Percentiles rank a stretch among this genome's conserved stretches.
phyloP scores from a whole-genome alignment of 2,888 invertebrate genomes.

The Zelleria hepariella region DNA sequence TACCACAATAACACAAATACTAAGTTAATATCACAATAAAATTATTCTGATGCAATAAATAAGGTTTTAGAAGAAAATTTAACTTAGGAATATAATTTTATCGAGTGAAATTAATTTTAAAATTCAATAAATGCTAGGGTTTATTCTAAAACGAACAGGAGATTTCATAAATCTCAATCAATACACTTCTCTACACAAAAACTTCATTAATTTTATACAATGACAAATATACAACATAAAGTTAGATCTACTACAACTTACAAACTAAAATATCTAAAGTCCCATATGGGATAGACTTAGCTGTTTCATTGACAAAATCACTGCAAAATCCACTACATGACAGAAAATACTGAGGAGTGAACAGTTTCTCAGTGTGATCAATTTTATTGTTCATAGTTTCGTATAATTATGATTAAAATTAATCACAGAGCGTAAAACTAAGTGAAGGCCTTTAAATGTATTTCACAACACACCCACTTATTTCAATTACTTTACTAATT shows the following conservation, averaged over 20 bases:
- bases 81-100: not conserved
- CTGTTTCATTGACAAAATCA: too few relatives aligned
- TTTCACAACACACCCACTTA: too few relatives aligned
- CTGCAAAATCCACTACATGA: too few relatives aligned
- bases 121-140: not conserved
- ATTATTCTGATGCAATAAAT: not conserved
- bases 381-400: too few relatives aligned
- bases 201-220: not conserved
- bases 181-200: not conserved
- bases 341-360: too few relatives aligned
- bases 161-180: not conserved
- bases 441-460: too few relatives aligned
- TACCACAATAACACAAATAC: constrained; percentile 1
- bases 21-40: constrained; percentile 8
- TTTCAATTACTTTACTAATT: too few relatives aligned
- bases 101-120: not conserved
- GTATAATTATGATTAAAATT: too few relatives aligned
- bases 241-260: not conserved
- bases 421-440: too few relatives aligned
- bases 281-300: too few relatives aligned
- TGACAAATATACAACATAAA: not conserved
- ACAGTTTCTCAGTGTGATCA: too few relatives aligned
- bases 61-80: not conserved
- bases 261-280: not conserved
- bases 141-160: not conserved